Base-by-base conservation (phyloP, 1,140 invertebrate genomes). In the Fopius arisanus region DNA sequence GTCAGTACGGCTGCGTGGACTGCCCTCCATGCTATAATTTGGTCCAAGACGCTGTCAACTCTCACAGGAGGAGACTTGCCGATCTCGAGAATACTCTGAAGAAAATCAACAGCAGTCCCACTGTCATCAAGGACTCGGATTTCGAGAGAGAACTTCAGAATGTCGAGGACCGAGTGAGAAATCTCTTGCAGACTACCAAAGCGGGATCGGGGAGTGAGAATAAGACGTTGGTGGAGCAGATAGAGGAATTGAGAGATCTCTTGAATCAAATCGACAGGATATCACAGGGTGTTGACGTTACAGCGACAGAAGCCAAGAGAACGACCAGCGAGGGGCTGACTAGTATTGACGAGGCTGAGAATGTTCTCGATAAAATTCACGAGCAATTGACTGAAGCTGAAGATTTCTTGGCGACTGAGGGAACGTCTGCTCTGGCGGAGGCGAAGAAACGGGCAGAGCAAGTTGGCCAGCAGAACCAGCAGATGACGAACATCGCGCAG, bases 1-100 rank as follows among this genome's bases (percentile, higher is more conserved):
- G 95, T 29, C 93, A 96, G 77, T 91, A 91, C 43, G 96, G 95
- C 12, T 98, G 96, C 81, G 87, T 95, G 67, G 94, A 97, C 81
- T 98, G 97, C 87, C 96, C 96, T 0, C 90, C 93, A 16, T 99
- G 97, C 83, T 99, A 99, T 82, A 96, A 96, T 85, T 88, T 99
- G 0, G 96, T 98, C 0, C 94, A 97, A 84, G 93, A 96, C 74
- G 93, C 94, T 0, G 95, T 96, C 0, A 93, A 94, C 82, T 80
- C 88, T n/a, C 96, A 98, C 80, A 90, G 96, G 67, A 85, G 82
- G 59, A 95, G 95, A 80, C 86, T 98, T 4, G 84, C 88, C 0
- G 92, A 96, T 73, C 88, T 98, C 12, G 91, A 92, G 73, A 89
- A 91, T 75, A 93, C 83, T 83, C 91, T 92, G 78, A 90, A 85